Base-by-base conservation (phyloP, 2,888 invertebrate genomes). In the Beris morrisii region DNA sequence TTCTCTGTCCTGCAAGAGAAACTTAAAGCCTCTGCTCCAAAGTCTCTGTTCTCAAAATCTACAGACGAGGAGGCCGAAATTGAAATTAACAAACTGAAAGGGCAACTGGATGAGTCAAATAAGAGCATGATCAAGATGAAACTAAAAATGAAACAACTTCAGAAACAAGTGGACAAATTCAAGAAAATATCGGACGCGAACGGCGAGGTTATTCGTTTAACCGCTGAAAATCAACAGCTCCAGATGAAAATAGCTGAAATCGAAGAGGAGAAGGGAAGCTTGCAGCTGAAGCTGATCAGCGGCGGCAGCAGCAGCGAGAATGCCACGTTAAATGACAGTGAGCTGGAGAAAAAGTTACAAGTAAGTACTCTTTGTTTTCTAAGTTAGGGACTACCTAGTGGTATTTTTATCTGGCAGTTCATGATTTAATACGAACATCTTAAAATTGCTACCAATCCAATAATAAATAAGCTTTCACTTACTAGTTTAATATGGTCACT, bases 241-340 rank as follows among this genome's bases (percentile, higher is more conserved):
- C 87, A 87, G 69, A 89, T 91, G 73, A 88, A 87, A 82, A 86
- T 95, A 69, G 89, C 90, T 12, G 91, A 93, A 76, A 81, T 95
- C 71, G 93, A 93, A 81, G 93, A 93, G 79, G 95, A 95, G 81
- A 95, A 94, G 82, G 93, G 93, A 74, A 92, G 93, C 82, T 86
- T 95, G 76, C 93, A 94, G 81, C 83, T 94, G 77, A 89, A 89
- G 82, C 85, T 92, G 77, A 88, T 92, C 73, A 91, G 92, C 81
- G 88, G 89, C 81, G 90, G 69, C 11, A 73, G 73, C 3, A 73
- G 73, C 38, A 88, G 89, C 81, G 90, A 71, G 7, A 72, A 72
- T 1, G 73, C 74, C 30, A 74, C 77, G 15, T 73, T 73, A 3
- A 64, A 87, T 9, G 67, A 66, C 15, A 44, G 44, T 48, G 72